phyloP scores from a whole-genome alignment of 2,888 invertebrate genomes.

The Hermaeophaga mercurialis region DNA sequence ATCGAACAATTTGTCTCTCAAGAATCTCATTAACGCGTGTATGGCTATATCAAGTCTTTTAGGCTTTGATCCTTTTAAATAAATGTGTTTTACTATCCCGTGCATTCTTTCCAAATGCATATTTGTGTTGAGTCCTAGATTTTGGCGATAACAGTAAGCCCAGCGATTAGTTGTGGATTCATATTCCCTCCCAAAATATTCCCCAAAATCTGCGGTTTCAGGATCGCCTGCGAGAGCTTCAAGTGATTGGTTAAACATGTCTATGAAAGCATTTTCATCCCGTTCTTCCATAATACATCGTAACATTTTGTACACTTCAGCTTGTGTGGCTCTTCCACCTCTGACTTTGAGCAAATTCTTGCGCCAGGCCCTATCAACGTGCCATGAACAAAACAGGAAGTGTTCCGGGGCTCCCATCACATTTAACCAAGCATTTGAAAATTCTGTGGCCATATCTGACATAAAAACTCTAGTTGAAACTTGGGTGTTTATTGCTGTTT shows the following conservation, averaged over 20 bases:
- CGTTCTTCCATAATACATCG: neutral
- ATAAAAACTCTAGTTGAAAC: slow-evolving; percentile 11
- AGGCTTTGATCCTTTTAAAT: too few species aligned
- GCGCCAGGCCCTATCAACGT: slow-evolving; percentile 17
- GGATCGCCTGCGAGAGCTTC: slow-evolving; percentile 4
- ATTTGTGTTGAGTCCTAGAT: neutral
- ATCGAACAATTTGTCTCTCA: slow-evolving; percentile 18
- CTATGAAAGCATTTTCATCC: neutral
- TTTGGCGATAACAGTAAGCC: slow-evolving; percentile 9
- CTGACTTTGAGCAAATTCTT: slow-evolving; percentile 13
- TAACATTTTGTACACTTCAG: slow-evolving; percentile 3
- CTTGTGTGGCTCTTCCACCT: slow-evolving; percentile 3
- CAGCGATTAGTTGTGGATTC: neutral
- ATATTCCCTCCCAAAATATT: slow-evolving; percentile 15
- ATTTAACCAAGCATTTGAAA: slow-evolving; percentile 30
- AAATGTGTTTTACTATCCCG: slow-evolving; percentile 21
- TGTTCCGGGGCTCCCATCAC: slow-evolving; percentile 21
- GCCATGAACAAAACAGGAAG: slow-evolving; percentile 16
- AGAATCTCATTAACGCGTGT: slow-evolving; percentile 14
- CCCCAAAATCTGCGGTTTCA: slow-evolving; percentile 11
- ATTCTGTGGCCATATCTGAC: slow-evolving; percentile 27
- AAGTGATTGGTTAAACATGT: too few species aligned
- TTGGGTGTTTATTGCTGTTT: neutral
- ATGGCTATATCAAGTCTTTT: too few species aligned
- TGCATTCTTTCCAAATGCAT: too few species aligned